Percentiles rank a stretch among this genome's conserved stretches.
These are phyloP conservation scores for Bradypus variegatus DNA, from an alignment of 2,797 vertebrate species.

Conservation along the genomic window DNA sequence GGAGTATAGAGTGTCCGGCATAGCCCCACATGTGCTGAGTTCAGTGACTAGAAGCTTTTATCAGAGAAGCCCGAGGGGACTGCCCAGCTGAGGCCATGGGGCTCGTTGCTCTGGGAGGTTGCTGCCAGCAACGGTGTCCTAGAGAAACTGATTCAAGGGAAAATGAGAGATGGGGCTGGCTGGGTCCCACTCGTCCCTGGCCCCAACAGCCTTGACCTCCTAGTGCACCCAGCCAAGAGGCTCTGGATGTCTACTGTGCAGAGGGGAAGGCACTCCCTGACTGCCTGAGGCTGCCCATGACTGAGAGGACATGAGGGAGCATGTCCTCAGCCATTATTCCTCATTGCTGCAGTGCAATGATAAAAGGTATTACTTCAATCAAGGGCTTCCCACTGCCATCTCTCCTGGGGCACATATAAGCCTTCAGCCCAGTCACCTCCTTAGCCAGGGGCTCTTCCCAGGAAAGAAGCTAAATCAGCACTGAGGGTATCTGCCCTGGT, in stretches of 20 bases:
- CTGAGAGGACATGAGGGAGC: not conserved
- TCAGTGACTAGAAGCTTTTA: not conserved
- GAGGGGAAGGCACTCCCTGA: not conserved
- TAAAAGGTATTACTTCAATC: not conserved
- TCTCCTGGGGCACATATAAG: not conserved
- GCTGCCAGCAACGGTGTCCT: not conserved
- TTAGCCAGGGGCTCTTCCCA: not conserved
- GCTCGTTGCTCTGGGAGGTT: not conserved
- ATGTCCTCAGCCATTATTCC: not conserved
- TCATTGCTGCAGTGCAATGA: not conserved
- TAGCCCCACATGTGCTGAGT: not conserved
- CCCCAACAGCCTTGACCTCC: not conserved
- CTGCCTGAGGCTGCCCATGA: not conserved
- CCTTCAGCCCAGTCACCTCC: not conserved
- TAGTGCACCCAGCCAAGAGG: rapidly evolving
- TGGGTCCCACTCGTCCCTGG: not conserved
- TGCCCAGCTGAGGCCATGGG: not conserved
- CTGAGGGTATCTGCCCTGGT: rapidly evolving
- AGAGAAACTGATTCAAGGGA: not conserved
- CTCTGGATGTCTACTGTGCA: not conserved
- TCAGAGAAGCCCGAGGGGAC: too few relatives aligned
- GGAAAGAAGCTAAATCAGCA: not conserved
- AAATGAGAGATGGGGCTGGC: too few relatives aligned
- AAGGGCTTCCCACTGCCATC: not conserved
- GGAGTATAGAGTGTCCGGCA: rapidly evolving